Base-by-base conservation (phyloP, 2,113 vertebrate genomes). In the Dendropsophus ebraccatus region DNA sequence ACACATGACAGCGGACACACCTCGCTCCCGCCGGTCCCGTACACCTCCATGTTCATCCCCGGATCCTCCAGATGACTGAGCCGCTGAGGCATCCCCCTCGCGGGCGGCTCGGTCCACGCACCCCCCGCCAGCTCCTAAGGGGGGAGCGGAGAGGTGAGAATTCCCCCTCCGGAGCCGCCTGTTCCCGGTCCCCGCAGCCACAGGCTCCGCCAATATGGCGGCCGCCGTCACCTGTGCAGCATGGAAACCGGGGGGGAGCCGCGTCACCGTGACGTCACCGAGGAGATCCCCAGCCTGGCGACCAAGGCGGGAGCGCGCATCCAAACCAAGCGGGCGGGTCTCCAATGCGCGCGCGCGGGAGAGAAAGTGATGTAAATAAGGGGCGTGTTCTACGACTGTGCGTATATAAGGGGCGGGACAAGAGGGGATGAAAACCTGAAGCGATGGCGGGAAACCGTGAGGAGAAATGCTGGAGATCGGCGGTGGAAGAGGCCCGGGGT, bases 21-120 rank as follows among this genome's bases (percentile, higher is more conserved):
- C 91, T 92, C 94, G 93, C 93, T 94, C 94, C 87, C 92, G 88
- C 94, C 92, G 87, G 94, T 91, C 91, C 92, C 93, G 90, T 93
- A 95, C 92, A 96, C 93, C 93, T 97, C 96, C 96, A 97, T 97
- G 93, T 95, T 95, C 93, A 95, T 92, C 94, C 95, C 93, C 90
- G 92, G 91, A 91, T 94, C 93, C 84, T 93, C 93, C 94, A 91
- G 94, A 28, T 77, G 73, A 13, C 83, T 84, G 83, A 84, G 83
- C 54, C 73, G 83, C 83, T 95, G 91, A 86, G 91, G 90, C 87
- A 93, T 96, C 89, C 95, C 94, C 93, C 96, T 90, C 88, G 88
- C 84, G 76, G 65, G 75, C 67, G 60, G 75, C 62, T 72, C 54
- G 45, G 65, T 79, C 84, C 84, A 35, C 62, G 49, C 75, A 81